These are phyloP conservation scores for Stratiomys singularior DNA, from an alignment of 2,888 invertebrate species.

Conservation along the genomic window DNA sequence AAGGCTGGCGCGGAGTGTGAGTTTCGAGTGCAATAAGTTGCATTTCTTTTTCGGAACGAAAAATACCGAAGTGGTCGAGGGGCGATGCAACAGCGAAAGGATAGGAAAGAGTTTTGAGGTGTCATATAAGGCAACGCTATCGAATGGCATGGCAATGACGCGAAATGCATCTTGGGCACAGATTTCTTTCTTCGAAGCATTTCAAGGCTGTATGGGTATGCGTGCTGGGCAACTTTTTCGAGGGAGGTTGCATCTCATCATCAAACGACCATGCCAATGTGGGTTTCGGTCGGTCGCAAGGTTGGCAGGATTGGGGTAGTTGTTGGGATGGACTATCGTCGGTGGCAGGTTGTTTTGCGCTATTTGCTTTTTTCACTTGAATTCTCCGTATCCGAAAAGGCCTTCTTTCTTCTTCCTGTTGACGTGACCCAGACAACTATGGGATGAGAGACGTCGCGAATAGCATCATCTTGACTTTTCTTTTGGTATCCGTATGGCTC, in stretches of 20 bases:
- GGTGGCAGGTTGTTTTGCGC: conserved; percentile 12
- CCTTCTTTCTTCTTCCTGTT: conserved; percentile 51
- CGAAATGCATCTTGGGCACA: conserved; percentile 44
- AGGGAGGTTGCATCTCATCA: conserved; percentile 20
- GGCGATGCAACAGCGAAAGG: conserved; percentile 8
- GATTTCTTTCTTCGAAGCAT: conserved; percentile 41
- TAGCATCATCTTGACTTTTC: conserved; percentile 27
- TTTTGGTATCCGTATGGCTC: conserved; percentile 24
- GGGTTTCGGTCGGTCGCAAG: neutral
- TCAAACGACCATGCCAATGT: neutral
- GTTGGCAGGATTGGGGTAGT: neutral
- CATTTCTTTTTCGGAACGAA: conserved; percentile 48
- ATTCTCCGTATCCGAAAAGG: conserved; percentile 43
- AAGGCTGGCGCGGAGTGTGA: neutral
- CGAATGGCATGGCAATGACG: conserved; percentile 22
- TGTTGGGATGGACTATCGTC: neutral
- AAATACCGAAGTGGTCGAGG: conserved; percentile 29
- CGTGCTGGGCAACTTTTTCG: conserved; percentile 29
- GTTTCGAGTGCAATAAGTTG: conserved; percentile 50
- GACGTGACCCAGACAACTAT: conserved; percentile 56
- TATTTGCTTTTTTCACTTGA: conserved; percentile 34
- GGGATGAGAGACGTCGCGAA: conserved; percentile 52
- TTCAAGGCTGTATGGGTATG: conserved; percentile 44
- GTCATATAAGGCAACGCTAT: conserved; percentile 32
- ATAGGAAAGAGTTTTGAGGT: conserved; percentile 41